phyloP scores from a whole-genome alignment of 1,140 invertebrate genomes.

The Choristoneura fumiferana region DNA sequence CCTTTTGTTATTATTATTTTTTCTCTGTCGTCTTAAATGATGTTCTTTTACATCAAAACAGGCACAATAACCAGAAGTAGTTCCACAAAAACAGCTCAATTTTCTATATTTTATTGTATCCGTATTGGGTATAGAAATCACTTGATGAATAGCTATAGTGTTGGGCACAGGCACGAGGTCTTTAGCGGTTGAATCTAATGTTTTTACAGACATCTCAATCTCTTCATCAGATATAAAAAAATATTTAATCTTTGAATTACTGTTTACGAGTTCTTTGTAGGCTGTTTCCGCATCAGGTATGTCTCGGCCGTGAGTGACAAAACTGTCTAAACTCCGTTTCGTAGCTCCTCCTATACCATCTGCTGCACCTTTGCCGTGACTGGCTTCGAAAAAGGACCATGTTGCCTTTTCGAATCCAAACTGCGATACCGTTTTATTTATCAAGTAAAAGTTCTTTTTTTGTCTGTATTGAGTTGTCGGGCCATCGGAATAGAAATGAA shows the following conservation, averaged over 20 bases:
- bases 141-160: too few species aligned
- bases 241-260: background rate
- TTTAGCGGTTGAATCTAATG: too few species aligned
- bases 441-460: conserved; percentile 24
- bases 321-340: conserved; percentile 18
- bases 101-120: too few species aligned
- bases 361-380: conserved; percentile 14
- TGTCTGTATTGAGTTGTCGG: conserved; percentile 25
- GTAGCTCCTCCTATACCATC: conserved; percentile 18
- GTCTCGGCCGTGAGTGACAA: background rate
- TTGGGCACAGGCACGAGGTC: too few species aligned
- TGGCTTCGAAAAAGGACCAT: conserved; percentile 18
- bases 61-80: too few species aligned
- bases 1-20: too few species aligned
- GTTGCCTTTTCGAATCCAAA: background rate
- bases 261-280: background rate
- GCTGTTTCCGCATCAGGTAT: conserved; percentile 21
- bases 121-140: too few species aligned
- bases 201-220: too few species aligned
- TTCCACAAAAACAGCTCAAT: too few species aligned
- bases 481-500: conserved; percentile 25
- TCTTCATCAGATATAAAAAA: too few species aligned
- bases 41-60: too few species aligned
- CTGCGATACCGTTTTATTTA: background rate
- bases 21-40: too few species aligned